Conservation (phyloP, 2,113 vertebrate species). For the Lepisosteus oculatus region DNA sequence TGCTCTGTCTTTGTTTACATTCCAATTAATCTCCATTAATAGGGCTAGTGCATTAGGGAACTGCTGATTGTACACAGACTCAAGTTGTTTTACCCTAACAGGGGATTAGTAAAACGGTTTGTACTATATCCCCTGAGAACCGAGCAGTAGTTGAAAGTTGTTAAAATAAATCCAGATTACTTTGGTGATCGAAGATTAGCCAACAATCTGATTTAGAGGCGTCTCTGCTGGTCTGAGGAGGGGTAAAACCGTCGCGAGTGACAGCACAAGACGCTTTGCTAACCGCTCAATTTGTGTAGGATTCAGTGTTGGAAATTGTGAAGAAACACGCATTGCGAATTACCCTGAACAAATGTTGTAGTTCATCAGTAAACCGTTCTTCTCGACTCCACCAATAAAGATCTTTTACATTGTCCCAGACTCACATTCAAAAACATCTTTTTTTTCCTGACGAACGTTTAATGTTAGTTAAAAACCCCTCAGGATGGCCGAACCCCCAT, state of each 20-base stretch:
- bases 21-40: constrained; percentile 68
- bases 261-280: background rate
- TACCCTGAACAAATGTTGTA: background rate
- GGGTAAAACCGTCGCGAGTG: background rate
- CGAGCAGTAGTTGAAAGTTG: constrained; percentile 11
- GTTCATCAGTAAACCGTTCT: background rate
- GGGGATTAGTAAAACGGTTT: constrained; percentile 31
- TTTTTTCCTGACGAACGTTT: background rate
- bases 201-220: constrained; percentile 7
- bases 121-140: constrained; percentile 17
- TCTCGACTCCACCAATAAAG: background rate
- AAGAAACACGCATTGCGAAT: too few relatives aligned
- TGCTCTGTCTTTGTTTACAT: constrained; percentile 53
- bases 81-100: constrained; percentile 38
- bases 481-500: too few relatives aligned
- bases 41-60: constrained; percentile 35
- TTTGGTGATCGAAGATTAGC: constrained; percentile 15
- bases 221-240: constrained; percentile 12
- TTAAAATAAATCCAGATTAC: constrained; percentile 11
- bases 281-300: background rate
- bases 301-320: too few relatives aligned
- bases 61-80: constrained; percentile 20
- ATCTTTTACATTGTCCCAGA: background rate
- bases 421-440: background rate
- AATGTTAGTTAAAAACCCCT: background rate